phyloP scores from a whole-genome alignment of 1,140 invertebrate species.

The Daktulosphaira vitifoliae region DNA sequence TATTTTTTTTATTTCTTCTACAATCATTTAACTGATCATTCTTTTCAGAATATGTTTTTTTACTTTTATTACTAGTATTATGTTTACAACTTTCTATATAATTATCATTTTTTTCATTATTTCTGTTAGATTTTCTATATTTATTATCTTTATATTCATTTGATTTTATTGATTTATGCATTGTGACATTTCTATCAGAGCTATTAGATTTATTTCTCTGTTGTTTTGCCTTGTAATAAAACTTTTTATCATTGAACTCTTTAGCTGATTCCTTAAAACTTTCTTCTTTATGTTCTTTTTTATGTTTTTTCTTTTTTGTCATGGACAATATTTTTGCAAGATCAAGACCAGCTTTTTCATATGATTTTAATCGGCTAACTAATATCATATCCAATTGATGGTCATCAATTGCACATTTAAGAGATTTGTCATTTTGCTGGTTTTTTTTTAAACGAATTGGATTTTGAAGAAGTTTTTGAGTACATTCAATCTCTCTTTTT shows the following conservation, averaged over 20 bases:
- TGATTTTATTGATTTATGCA: not conserved
- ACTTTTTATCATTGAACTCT: not conserved
- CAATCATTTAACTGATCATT: no score
- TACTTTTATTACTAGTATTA: no score
- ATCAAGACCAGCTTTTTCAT: slow-evolving; percentile 24
- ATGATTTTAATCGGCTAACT: slow-evolving; percentile 22
- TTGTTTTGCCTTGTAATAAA: not conserved
- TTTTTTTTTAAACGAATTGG: slow-evolving; percentile 80
- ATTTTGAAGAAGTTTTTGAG: slow-evolving; percentile 72
- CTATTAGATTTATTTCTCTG: not conserved
- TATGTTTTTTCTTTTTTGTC: slow-evolving; percentile 9
- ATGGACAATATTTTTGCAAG: slow-evolving; percentile 23
- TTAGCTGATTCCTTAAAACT: not conserved
- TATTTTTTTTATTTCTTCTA: no score
- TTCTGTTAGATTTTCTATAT: not conserved
- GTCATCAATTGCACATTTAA: slow-evolving; percentile 20
- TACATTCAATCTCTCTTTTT: slow-evolving; percentile 72
- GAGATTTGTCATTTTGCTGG: slow-evolving; percentile 57
- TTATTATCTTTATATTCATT: not conserved
- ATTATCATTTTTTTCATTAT: not conserved
- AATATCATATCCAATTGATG: slow-evolving; percentile 24
- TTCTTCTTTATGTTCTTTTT: slow-evolving; percentile 9
- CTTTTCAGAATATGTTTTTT: no score
- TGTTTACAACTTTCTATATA: no score
- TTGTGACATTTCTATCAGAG: not conserved